phyloP scores from a whole-genome alignment of 2,888 invertebrate genomes.

The Nesidiocoris tenuis region DNA sequence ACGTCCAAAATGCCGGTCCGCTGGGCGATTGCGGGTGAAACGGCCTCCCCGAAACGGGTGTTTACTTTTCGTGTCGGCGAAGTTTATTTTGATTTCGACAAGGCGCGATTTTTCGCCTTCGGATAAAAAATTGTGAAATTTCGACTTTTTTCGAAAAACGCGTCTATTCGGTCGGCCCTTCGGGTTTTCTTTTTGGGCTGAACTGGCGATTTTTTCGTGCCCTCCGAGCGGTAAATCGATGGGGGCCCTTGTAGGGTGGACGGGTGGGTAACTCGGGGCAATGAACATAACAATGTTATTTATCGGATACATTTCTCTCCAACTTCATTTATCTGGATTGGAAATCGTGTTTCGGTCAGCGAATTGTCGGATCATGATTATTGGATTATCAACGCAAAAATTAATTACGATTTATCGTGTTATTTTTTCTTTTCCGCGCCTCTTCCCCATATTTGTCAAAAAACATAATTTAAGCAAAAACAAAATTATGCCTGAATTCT shows the following conservation, averaged over 20 bases:
- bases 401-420: too few relatives aligned
- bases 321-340: not conserved
- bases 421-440: too few relatives aligned
- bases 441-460: too few relatives aligned
- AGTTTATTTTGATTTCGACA: not conserved
- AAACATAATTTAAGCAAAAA: too few relatives aligned
- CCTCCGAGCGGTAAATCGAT: constrained; percentile 28
- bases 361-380: too few relatives aligned
- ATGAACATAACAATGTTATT: constrained; percentile 17
- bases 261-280: constrained; percentile 28
- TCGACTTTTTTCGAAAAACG: too few relatives aligned
- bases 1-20: not conserved
- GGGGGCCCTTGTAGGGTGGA: constrained; percentile 11
- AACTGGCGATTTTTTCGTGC: not conserved
- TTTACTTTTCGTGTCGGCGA: not conserved
- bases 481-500: too few relatives aligned
- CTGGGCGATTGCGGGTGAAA: not conserved
- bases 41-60: not conserved
- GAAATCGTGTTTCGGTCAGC: constrained; percentile 6
- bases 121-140: too few relatives aligned
- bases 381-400: too few relatives aligned
- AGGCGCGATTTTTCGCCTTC: too few relatives aligned
- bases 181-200: too few relatives aligned
- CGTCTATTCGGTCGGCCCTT: too few relatives aligned
- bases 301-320: not conserved